Percentiles rank a stretch among this genome's conserved stretches.
Conservation (phyloP, 2,113 vertebrate species). For the Cephalopholis sonnerati region DNA sequence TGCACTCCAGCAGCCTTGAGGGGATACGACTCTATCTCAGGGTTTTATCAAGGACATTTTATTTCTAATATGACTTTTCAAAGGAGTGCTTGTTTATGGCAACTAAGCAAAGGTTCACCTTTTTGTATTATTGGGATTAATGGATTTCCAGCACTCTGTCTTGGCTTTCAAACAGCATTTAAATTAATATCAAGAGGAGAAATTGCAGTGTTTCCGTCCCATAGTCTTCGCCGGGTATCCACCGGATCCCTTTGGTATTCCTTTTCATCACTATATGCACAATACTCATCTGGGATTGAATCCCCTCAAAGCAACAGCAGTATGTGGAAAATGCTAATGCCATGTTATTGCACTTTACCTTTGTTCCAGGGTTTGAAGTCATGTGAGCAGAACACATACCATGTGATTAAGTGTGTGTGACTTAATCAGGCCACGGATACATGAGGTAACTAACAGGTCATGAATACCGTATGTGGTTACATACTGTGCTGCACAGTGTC, state of each 20-base stretch:
- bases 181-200: slow-evolving; percentile 13
- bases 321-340: neutral
- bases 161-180: slow-evolving; percentile 1
- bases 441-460: neutral
- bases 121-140: slow-evolving; percentile 43
- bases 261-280: neutral
- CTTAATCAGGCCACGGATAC: slow-evolving; percentile 18
- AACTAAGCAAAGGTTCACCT: slow-evolving; percentile 18
- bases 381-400: neutral
- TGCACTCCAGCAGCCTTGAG: slow-evolving; percentile 44
- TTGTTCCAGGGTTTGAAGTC: neutral
- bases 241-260: neutral
- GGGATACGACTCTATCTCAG: slow-evolving; percentile 50
- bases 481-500: neutral
- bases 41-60: slow-evolving; percentile 65
- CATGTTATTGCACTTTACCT: neutral
- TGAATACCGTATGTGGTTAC: neutral
- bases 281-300: neutral
- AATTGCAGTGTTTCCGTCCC: neutral
- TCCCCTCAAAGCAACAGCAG: neutral
- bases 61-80: slow-evolving; percentile 58
- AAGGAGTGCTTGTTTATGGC: slow-evolving; percentile 44
- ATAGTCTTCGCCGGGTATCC: neutral
- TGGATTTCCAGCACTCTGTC: slow-evolving; percentile 20
- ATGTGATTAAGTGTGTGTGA: slow-evolving; percentile 1